Base-by-base conservation (phyloP, 2,888 invertebrate species). In the Synergus umbraculus region DNA sequence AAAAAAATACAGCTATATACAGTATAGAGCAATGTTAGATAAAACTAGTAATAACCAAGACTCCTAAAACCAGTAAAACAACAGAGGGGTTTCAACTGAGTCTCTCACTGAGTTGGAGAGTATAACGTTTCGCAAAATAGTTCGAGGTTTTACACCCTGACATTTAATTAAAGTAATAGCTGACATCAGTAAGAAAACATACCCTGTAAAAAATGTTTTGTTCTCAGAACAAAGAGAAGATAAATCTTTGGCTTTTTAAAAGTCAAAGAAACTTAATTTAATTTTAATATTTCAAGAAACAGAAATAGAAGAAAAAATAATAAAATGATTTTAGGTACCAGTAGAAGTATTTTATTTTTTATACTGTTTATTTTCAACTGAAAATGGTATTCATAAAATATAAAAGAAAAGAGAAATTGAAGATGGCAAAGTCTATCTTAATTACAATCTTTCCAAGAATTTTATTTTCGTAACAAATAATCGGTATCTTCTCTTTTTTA, bases 161-260 rank as follows among this genome's bases (percentile, higher is more conserved):
- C 85, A 83, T 86, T 87, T 86, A 86, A 87, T 87, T 87, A 87
- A 86, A 85, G 86, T 86, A 85, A 87, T 85, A 86, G 84, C 83
- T 83, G 79, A 66, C 77, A 81, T 82, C n/a, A 54, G 82, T 67
- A 82, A 81, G 78, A 76, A 79, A 81, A 82, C 81, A 69, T 15
- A n/a, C 49, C 37, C 29, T 29, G 49, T 15, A 69, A 69, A n/a
- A 44, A 41, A 66, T 29, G n/a, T 69, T 29, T 69, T 13, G 13
- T 69, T 1, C 22, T 69, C 15, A 22, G 13, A 49, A 29, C 7
- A 69, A n/a, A 15, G 8, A 15, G 5, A 37, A 37, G 37, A 7
- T 7, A 37, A 37, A 7, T 37, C 5, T 37, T 37, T 37, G 5
- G 37, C 5, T 37, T 37, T 37, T 37, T 5, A 5, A 5, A 37